Evolutionary conservation across 1,140 invertebrate species (phyloP), one percentile per base, ranked within the genome.

Genomic region (Meloidogyne exigua): DNA sequence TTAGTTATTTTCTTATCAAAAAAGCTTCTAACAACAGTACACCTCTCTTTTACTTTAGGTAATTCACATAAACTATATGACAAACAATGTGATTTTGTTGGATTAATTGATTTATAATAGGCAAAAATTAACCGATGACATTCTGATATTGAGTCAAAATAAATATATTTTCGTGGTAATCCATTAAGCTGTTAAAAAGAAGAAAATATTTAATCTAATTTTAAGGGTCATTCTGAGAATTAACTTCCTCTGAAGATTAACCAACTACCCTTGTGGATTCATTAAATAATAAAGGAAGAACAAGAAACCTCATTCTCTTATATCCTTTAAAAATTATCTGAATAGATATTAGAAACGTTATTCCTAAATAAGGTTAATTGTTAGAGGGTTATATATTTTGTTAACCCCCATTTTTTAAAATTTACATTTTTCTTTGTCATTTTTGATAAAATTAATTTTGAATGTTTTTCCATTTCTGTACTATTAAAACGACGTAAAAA

Each of bases 31-130:
- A 67, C 57, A 32, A 65, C 39, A 2, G 62, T 65, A 39, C 75
- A 76, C 0, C 28, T 26, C 26, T 25, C 11, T 12, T 71, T 65
- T 1, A 36, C 7, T 57, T 44, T 66, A 11, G 75, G 75, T 36
- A 76, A 65, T 18, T n/a, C 69, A 42, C 75, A 76, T 18, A 76
- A 72, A 28, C 49, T 72, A 72, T 76, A 76, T 18, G 75, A 76
- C 12, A 76, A 49, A n/a, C 75, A 76, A 15, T 49, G 25, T 7
- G 69, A 32, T 32, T 64, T 12, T n/a, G 26, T 36, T 5, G 72
- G 72, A 23, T 63, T 64, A 28, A 39, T 62, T 42, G 28, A 21
- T 71, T 76, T 76, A 49, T 76, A 76, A 65, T 69, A 76, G 25
- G 25, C 69, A 71, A 76, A 76, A 9, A 76, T 76, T 44, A 57